phyloP scores from a whole-genome alignment of 2,113 vertebrate species.

The Myotis brandtii region DNA sequence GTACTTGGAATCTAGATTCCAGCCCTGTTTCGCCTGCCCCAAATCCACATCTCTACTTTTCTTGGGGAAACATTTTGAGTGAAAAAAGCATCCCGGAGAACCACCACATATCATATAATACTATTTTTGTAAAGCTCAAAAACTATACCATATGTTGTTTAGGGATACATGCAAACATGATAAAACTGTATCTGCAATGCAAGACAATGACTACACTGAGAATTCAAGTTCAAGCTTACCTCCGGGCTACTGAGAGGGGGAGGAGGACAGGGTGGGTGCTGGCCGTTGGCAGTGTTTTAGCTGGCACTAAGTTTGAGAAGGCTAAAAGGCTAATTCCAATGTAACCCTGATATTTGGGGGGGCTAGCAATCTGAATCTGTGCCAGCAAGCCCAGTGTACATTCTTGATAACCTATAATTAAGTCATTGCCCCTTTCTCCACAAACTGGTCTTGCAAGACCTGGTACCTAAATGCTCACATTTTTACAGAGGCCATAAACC shows the following conservation, averaged over 20 bases:
- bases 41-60: neutral
- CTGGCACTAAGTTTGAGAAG: neutral
- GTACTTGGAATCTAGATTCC: neutral
- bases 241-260: neutral
- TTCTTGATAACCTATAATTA: too few species aligned
- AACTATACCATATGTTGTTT: neutral
- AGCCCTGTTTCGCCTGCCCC: neutral
- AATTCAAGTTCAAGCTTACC: neutral
- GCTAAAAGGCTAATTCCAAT: too few species aligned
- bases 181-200: constrained; percentile 10
- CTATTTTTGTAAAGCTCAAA: constrained; percentile 29
- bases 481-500: too few species aligned
- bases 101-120: neutral
- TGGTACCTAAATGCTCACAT: too few species aligned
- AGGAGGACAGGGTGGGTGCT: too few species aligned
- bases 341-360: too few species aligned
- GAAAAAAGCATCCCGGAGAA: neutral
- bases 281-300: neutral
- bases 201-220: neutral
- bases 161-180: neutral
- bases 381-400: too few species aligned
- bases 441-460: too few species aligned
- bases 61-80: neutral
- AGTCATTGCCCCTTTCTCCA: too few species aligned
- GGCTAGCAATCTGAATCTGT: too few species aligned